Evolutionary conservation across 1,140 invertebrate genomes (phyloP).

Genomic region (Scaptomyza pallida): DNA sequence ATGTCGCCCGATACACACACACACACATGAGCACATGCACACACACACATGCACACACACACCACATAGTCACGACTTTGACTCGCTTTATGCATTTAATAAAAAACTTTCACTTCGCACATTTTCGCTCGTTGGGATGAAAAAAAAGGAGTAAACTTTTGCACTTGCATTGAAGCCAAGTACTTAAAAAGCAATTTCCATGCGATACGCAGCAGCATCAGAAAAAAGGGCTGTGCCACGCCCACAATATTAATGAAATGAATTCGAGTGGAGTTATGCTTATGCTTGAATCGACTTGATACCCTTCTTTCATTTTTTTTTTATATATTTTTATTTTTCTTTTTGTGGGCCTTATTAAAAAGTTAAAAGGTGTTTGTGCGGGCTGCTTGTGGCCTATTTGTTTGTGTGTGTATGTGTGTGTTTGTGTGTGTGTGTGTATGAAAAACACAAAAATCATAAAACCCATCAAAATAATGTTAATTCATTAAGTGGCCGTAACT

Average conservation of each 20-base stretch:
- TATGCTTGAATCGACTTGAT: constrained; percentile 58
- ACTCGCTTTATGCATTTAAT: constrained; percentile 79
- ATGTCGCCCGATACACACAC: constrained; percentile 58
- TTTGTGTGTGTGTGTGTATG: constrained; percentile 40
- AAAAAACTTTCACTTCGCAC: constrained; percentile 76
- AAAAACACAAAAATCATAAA: constrained; percentile 73
- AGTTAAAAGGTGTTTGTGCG: constrained; percentile 51
- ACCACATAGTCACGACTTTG: constrained; percentile 59
- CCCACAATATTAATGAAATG: constrained; percentile 80
- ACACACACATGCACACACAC: constrained; percentile 43
- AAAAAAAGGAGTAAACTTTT: constrained; percentile 54
- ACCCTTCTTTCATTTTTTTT: constrained; percentile 23
- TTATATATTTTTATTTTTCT: not conserved
- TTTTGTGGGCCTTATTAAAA: constrained; percentile 77
- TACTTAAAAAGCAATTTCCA: constrained; percentile 80
- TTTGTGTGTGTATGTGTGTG: constrained; percentile 17
- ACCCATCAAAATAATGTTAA: constrained; percentile 82
- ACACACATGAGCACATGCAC: constrained; percentile 14
- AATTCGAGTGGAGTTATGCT: constrained; percentile 79
- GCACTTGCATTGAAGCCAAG: constrained; percentile 74
- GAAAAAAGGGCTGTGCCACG: constrained; percentile 48
- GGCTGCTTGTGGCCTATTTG: constrained; percentile 29
- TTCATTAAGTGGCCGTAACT: constrained; percentile 82
- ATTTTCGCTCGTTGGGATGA: constrained; percentile 27
- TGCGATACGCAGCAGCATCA: constrained; percentile 37